These are phyloP conservation scores for Coracopsis vasa DNA, from an alignment of 2,113 vertebrate genomes.

Conservation along the genomic window DNA sequence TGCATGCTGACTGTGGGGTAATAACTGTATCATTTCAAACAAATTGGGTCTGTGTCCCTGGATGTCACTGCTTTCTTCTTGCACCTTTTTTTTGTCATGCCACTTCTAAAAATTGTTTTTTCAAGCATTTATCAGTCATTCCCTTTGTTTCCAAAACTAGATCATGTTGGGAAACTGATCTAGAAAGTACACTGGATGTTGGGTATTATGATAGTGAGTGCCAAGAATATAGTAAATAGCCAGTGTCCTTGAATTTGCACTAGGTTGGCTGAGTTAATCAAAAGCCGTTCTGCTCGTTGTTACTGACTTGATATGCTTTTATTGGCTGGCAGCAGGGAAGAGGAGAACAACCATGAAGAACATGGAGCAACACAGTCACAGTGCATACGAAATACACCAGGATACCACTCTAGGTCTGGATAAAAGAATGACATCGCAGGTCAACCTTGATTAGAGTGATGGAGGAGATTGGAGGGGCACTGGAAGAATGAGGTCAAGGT, in stretches of 20 bases:
- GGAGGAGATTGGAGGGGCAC: not conserved
- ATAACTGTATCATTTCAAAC: not conserved
- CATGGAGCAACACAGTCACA: not conserved
- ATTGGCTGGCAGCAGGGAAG: not conserved
- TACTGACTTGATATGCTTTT: not conserved
- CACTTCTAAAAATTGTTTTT: not conserved
- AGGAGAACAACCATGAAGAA: not conserved
- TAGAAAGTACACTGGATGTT: not conserved
- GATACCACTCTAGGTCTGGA: not conserved
- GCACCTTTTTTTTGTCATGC: not conserved
- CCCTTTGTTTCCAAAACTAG: constrained; percentile 11
- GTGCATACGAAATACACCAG: not conserved
- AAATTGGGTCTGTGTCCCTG: not conserved
- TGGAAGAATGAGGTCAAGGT: not conserved
- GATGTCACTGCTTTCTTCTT: not conserved
- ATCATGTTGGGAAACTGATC: not conserved
- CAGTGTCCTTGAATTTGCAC: not conserved
- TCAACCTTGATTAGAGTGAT: not conserved
- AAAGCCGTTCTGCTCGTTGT: not conserved
- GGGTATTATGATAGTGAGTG: not conserved
- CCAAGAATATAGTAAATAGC: not conserved
- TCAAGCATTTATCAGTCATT: not conserved
- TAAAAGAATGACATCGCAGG: not conserved
- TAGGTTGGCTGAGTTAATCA: not conserved
- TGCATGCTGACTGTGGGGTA: not conserved